Conservation (phyloP, 1,140 invertebrate species). For the Papilio aristodemus region DNA sequence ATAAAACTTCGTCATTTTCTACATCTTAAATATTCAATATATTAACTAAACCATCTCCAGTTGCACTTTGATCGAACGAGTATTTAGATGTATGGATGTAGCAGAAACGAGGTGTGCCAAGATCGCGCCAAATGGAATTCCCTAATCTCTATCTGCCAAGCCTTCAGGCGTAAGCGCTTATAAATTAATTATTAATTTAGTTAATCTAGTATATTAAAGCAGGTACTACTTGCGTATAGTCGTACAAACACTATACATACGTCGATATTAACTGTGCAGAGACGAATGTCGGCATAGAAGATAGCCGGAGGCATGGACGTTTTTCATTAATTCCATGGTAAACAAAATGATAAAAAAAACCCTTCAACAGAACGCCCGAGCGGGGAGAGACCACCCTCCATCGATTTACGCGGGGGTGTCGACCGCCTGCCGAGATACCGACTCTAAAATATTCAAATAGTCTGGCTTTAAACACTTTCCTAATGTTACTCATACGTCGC, state of each 20-base stretch:
- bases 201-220: too few species aligned
- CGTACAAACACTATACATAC: background rate
- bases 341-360: slow-evolving; percentile 51
- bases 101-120: too few species aligned
- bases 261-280: background rate
- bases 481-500: slow-evolving; percentile 41
- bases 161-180: too few species aligned
- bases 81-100: too few species aligned
- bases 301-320: slow-evolving; percentile 37
- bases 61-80: too few species aligned
- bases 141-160: too few species aligned
- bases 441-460: slow-evolving; percentile 65
- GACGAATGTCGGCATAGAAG: slow-evolving; percentile 21
- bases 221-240: too few species aligned
- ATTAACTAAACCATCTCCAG: too few species aligned
- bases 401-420: slow-evolving; percentile 48
- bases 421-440: slow-evolving; percentile 43
- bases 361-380: slow-evolving; percentile 43
- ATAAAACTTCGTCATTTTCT: too few species aligned
- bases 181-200: too few species aligned
- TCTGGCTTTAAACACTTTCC: slow-evolving; percentile 52
- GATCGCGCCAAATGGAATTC: too few species aligned
- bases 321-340: slow-evolving; percentile 59
- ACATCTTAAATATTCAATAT: too few species aligned
- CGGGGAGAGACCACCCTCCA: slow-evolving; percentile 49